Percentiles rank a stretch among this genome's conserved stretches.
Evolutionary conservation across 2,888 invertebrate genomes (phyloP).

Genomic region (Chrysopilus asiliformis): DNA sequence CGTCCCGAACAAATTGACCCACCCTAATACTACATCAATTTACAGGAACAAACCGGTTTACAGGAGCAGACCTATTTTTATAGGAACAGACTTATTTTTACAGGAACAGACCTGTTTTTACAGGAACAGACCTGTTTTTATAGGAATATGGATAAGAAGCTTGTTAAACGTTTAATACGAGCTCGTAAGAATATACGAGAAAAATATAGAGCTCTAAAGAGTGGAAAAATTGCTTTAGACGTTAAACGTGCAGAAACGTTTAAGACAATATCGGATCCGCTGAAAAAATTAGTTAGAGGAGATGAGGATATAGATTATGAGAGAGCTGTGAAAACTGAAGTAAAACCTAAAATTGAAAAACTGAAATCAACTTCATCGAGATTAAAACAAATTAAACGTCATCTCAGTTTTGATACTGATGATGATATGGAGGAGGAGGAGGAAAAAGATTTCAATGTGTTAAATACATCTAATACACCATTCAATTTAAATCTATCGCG

Average conservation of each 20-base stretch:
- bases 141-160: slow-evolving; percentile 2
- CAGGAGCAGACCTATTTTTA: background rate
- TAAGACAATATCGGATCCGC: background rate
- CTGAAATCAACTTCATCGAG: background rate
- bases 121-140: background rate
- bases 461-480: too few species aligned
- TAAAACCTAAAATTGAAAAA: background rate
- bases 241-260: background rate
- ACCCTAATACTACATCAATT: too few species aligned
- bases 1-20: too few species aligned
- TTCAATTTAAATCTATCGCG: too few species aligned
- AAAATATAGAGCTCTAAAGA: slow-evolving; percentile 2
- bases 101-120: background rate
- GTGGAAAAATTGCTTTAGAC: background rate
- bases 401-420: background rate
- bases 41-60: background rate
- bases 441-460: too few species aligned
- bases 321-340: background rate
- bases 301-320: background rate
- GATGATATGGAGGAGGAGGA: background rate
- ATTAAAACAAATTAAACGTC: background rate
- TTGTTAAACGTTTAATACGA: slow-evolving; percentile 8
- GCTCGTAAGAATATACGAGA: slow-evolving; percentile 2
- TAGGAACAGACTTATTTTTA: background rate
- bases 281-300: slow-evolving; percentile 1